Evolutionary conservation across 2,888 invertebrate species (phyloP).

Genomic region (Bellardia pandia): DNA sequence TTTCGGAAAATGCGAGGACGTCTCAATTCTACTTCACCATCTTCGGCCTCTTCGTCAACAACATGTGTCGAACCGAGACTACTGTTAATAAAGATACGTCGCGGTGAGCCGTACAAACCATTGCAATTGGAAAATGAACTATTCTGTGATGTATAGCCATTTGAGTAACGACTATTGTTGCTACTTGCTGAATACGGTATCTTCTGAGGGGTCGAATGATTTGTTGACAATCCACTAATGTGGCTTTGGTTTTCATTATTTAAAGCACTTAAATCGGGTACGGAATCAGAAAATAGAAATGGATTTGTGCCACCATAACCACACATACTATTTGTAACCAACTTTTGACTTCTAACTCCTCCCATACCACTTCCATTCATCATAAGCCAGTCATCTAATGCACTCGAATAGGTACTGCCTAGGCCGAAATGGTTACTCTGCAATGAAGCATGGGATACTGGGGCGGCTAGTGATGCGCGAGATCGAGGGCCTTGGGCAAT

Average conservation of each 20-base stretch:
- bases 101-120: constrained; percentile 82
- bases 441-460: constrained; percentile 83
- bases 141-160: constrained; percentile 82
- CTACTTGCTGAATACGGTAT: constrained; percentile 81
- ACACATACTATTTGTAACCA: constrained; percentile 79
- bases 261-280: constrained; percentile 83
- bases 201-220: constrained; percentile 84
- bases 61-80: constrained; percentile 83
- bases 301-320: constrained; percentile 83
- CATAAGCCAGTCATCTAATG: constrained; percentile 86
- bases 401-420: constrained; percentile 85
- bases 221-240: constrained; percentile 82
- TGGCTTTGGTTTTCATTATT: constrained; percentile 83
- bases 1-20: constrained; percentile 80
- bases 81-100: constrained; percentile 83
- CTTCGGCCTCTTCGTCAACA: constrained; percentile 83
- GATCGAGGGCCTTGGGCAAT: constrained; percentile 84
- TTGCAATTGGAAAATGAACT: constrained; percentile 80
- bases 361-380: constrained; percentile 82
- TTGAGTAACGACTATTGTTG: constrained; percentile 82
- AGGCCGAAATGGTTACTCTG: constrained; percentile 83
- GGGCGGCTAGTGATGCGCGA: constrained; percentile 83
- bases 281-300: constrained; percentile 83
- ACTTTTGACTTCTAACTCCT: constrained; percentile 84
- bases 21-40: constrained; percentile 82